Base-by-base conservation (phyloP, 23 tunicate species). In the Trididemnum nubilum region DNA sequence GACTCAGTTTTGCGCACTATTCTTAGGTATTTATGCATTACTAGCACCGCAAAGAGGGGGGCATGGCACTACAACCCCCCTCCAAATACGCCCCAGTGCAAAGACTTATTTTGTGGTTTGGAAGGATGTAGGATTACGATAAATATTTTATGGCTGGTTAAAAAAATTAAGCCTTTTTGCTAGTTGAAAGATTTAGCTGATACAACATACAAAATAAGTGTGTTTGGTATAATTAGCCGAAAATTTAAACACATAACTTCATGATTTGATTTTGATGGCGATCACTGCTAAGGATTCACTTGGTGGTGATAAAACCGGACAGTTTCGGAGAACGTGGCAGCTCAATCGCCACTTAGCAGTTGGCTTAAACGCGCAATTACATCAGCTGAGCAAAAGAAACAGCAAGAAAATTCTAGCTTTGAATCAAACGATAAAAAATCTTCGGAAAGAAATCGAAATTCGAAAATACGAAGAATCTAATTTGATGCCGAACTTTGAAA, bases 251-350 rank as follows among this genome's bases (percentile, higher is more conserved):
- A n/a, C n/a, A n/a, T n/a, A n/a, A n/a, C n/a, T n/a, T n/a, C n/a
- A n/a, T n/a, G n/a, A n/a, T n/a, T n/a, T n/a, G 54, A 44, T 61
- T 61, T 12, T 12, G 5, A 61, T 61, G 67, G 67, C 67, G 18
- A 26, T 61, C 26, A 24, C 29, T 61, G n/a, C 67, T 24, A 61
- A 61, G 67, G 28, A 44, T 44, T 9, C 54, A 7, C 54, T 44
- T 9, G 54, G 9, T 15, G 9, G 12, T 15, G 54, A 44, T n/a
- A 23, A 26, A 61, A 61, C 18, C 67, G 4, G 5, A 21, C 67
- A 61, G 5, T 61, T 12, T 61, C 67, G 38, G 74, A 31, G 74
- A 67, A 67, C 38, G 7, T 67, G 74, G 37, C 74, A 67, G 33
- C 18, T 67, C 5, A 67, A 67, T 33, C 74, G 74, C 22, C 74